Evolutionary conservation across 2,113 vertebrate species (phyloP), one percentile per base, ranked within the genome.

Genomic region (Taurulus bubalis): DNA sequence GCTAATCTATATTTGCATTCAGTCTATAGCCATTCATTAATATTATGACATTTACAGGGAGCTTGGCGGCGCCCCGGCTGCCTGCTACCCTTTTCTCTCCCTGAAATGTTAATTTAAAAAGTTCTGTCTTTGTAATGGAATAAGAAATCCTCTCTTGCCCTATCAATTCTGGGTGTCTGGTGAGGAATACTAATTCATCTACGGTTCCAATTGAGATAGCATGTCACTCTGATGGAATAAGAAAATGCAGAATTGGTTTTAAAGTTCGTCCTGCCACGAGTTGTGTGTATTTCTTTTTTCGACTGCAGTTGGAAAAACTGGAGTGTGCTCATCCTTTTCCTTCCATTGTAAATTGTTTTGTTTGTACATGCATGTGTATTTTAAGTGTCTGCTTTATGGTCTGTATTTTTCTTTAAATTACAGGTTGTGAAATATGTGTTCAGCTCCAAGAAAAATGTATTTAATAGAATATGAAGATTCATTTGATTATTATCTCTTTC

Each of bases 21-120:
- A 96, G 96, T 98, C 97, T 97, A 98, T 99, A 97, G 98, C 98
- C 98, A 98, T 98, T 99, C 97, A 99, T 99, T 99, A 99, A 99
- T 99, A 99, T 99, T 98, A 99, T 99, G 98, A 99, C 98, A 99
- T 99, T 99, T 99, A 98, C 97, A 96, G 97, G 97, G 96, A 96
- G 97, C 97, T 97, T 96, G 96, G 96, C 93, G 95, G 96, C 96
- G 89, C 92, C 88, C 87, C 26, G 84, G 96, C 97, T 97, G 97
- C 96, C 97, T 96, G 98, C 97, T 99, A 98, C 97, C 98, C 97
- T 99, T 99, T 99, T 99, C 97, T 96, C 98, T 97, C 95, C 96
- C 85, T 96, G 96, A 99, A 99, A 99, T 98, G 98, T 98, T 99
- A 99, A 99, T 99, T 99, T 99, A 98, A 98, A 93, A 95, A 98